Base-by-base conservation (phyloP, 2,797 vertebrate genomes). In the Tiaroga cobitis region DNA sequence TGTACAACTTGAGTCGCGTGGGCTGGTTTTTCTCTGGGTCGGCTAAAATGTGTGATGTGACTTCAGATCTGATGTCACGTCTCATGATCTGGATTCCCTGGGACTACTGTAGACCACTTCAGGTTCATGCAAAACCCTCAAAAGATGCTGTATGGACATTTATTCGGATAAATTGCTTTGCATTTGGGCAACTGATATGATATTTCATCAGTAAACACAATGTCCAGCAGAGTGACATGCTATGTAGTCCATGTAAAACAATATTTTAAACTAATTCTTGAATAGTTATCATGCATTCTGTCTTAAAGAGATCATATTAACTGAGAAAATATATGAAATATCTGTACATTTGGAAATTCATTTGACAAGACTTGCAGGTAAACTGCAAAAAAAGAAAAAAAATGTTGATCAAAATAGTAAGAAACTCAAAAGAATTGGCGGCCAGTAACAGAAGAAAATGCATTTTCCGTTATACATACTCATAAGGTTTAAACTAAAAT, bases 1-100 rank as follows among this genome's bases (percentile, higher is more conserved):
- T 43, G 32, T 37, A 63, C 10, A 70, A 82, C 81, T 79, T 56
- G 51, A 85, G 65, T 46, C 77, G 51, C 26, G 26, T 56, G n/a
- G 61, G 72, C 78, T 32, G 65, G 69, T 29, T 56, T 80, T 82
- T 32, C 79, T 79, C 78, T 67, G 8, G 18, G 43, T 21, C 43
- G 26, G 32, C 79, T 61, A 70, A 49, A 80, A 84, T 41, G 15
- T 8, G 16, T 41, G 37, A 41, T 59, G 37, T 21, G n/a, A 56
- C 18, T 32, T 37, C 16, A 54, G 29, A 75, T 75, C 29, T 24
- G 72, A 74, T 74, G 26, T 74, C 46, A 32, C 18, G 3, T 6
- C 29, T 54, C 73, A 75, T 15, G 46, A 75, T 54, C 46, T 49
- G 6, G 49, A 76, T 76, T 76, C 34, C 49, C 49, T 54, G 6